Conservation (phyloP, 2,797 vertebrate genomes). For the Gobionotothen gibberifrons region DNA sequence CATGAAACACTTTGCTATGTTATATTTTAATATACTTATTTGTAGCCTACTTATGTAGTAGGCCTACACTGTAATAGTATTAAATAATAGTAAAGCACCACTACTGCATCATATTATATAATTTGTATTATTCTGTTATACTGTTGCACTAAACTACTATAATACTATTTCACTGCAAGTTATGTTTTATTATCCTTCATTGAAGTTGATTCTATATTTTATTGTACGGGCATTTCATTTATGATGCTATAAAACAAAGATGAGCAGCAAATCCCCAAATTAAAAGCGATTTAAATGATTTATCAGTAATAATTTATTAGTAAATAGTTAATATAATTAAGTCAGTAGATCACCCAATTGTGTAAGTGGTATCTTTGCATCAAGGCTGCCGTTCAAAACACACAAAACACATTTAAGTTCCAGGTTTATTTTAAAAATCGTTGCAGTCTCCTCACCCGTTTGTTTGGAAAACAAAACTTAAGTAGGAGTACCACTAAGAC, state of each 20-base stretch:
- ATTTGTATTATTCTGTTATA: too few relatives aligned
- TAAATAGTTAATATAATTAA: not conserved
- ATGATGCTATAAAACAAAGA: not conserved
- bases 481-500: slow-evolving; percentile 67
- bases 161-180: too few relatives aligned
- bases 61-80: too few relatives aligned
- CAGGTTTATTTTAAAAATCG: slow-evolving; percentile 66
- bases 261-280: not conserved
- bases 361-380: not conserved
- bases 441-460: slow-evolving; percentile 33
- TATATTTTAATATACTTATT: too few relatives aligned
- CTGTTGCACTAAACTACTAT: too few relatives aligned
- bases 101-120: too few relatives aligned
- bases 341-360: not conserved
- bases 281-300: not conserved
- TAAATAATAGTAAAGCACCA: too few relatives aligned
- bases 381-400: not conserved
- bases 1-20: not conserved
- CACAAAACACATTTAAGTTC: slow-evolving; percentile 40
- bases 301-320: too few relatives aligned
- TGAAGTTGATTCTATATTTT: too few relatives aligned
- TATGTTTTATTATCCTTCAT: too few relatives aligned
- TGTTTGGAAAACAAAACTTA: slow-evolving; percentile 59
- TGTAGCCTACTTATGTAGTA: too few relatives aligned
- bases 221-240: not conserved